Conservation (phyloP, 2,113 vertebrate genomes). For the Chaetorhynchus papuensis region DNA sequence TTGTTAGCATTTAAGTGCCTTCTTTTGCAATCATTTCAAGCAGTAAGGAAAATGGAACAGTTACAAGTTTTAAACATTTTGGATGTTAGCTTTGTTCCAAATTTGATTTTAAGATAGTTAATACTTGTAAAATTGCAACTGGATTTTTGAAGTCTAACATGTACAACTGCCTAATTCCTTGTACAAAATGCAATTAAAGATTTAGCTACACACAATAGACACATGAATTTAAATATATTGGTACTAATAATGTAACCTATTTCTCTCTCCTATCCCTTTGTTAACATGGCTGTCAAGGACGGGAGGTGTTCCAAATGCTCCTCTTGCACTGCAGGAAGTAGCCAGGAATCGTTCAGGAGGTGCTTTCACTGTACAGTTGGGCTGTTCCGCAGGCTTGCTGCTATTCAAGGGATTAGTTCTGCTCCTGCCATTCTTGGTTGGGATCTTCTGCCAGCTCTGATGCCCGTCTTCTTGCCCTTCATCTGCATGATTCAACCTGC, state of each 20-base stretch:
- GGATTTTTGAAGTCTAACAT: neutral
- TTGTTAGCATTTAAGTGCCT: neutral
- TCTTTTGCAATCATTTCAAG: neutral
- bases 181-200: neutral
- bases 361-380: neutral
- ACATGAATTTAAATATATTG: neutral
- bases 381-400: neutral
- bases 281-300: neutral
- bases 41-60: neutral
- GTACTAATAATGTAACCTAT: neutral
- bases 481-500: neutral
- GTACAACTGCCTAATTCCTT: neutral
- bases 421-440: neutral
- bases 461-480: neutral
- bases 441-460: neutral
- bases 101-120: neutral
- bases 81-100: neutral
- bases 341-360: neutral
- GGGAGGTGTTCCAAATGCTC: neutral
- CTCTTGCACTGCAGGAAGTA: neutral
- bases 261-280: neutral
- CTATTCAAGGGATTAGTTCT: neutral
- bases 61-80: neutral
- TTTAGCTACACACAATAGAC: neutral
- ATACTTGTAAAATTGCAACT: neutral